A percentile compares a stretch with the other conserved stretches of the same genome.
phyloP scores from a whole-genome alignment of 2,888 invertebrate genomes.

The Ditylenchus weischeri region DNA sequence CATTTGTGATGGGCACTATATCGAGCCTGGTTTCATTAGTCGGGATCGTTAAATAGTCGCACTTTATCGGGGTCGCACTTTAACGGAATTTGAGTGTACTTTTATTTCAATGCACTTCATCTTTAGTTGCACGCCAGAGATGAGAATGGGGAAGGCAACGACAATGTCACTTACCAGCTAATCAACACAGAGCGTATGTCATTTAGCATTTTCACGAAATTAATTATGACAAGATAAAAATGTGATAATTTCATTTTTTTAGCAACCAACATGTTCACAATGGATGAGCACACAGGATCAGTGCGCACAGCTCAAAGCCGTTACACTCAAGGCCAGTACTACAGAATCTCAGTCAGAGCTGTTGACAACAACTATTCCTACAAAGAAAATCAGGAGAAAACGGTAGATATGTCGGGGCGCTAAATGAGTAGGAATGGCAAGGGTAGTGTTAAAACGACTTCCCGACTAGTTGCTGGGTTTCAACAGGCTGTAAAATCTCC shows the following conservation, averaged over 20 bases:
- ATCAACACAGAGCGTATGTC: slow-evolving; percentile 54
- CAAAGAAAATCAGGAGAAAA: neutral
- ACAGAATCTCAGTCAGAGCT: slow-evolving; percentile 45
- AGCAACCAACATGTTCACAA: slow-evolving; percentile 50
- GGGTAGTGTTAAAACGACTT: too few species aligned
- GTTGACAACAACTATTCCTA: slow-evolving; percentile 27
- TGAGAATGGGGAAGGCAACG: slow-evolving; percentile 74
- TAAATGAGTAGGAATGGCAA: too few species aligned
- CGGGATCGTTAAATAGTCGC: too few species aligned
- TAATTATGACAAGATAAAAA: neutral
- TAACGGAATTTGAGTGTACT: too few species aligned
- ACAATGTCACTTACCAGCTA: slow-evolving; percentile 46
- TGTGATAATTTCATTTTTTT: slow-evolving; percentile 23
- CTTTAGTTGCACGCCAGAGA: slow-evolving; percentile 81
- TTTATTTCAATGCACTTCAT: slow-evolving; percentile 9
- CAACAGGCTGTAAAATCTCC: too few species aligned
- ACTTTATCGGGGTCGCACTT: too few species aligned
- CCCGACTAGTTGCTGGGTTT: too few species aligned
- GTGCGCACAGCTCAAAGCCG: slow-evolving; percentile 46
- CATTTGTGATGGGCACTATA: too few species aligned
- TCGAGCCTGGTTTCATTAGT: too few species aligned
- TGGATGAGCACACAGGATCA: slow-evolving; percentile 46
- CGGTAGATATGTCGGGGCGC: too few species aligned
- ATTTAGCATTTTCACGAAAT: neutral
- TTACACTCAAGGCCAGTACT: slow-evolving; percentile 36